A percentile compares a stretch with the other conserved stretches of the same genome.
Evolutionary conservation across 2,113 vertebrate genomes (phyloP).

Genomic region (Misgurnus anguillicaudatus): DNA sequence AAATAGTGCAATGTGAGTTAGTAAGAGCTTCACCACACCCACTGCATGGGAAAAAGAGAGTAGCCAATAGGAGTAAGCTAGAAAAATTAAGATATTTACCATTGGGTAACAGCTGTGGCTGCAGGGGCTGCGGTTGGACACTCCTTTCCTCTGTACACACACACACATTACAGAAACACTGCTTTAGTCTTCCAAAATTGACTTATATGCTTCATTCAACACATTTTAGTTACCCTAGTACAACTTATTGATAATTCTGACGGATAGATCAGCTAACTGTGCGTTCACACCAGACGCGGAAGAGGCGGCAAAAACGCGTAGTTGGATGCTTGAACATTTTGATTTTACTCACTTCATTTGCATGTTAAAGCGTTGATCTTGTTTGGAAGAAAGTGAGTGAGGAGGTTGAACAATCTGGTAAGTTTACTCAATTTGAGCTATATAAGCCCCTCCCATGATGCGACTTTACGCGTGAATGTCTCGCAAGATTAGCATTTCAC

Average conservation of each 20-base stretch:
- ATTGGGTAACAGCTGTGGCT: conserved; percentile 89
- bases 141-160: conserved; percentile 83
- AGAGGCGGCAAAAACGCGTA: too few species aligned
- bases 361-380: too few species aligned
- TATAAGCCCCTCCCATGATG: too few species aligned
- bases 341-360: too few species aligned
- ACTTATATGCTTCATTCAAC: conserved; percentile 29
- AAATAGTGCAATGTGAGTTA: conserved; percentile 34
- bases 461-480: too few species aligned
- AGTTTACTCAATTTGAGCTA: too few species aligned
- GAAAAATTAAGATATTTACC: conserved; percentile 83
- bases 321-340: too few species aligned
- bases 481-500: too few species aligned
- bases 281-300: too few species aligned
- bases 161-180: conserved; percentile 51
- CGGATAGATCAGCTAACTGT: not conserved
- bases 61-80: conserved; percentile 58
- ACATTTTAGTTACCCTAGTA: not conserved
- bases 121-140: conserved; percentile 82
- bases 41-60: conserved; percentile 63
- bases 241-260: not conserved
- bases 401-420: too few species aligned
- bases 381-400: too few species aligned
- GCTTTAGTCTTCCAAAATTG: conserved; percentile 44
- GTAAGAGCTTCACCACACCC: conserved; percentile 54